Evolutionary conservation across 2,113 vertebrate species (phyloP).

Genomic region (Mixornis gularis): DNA sequence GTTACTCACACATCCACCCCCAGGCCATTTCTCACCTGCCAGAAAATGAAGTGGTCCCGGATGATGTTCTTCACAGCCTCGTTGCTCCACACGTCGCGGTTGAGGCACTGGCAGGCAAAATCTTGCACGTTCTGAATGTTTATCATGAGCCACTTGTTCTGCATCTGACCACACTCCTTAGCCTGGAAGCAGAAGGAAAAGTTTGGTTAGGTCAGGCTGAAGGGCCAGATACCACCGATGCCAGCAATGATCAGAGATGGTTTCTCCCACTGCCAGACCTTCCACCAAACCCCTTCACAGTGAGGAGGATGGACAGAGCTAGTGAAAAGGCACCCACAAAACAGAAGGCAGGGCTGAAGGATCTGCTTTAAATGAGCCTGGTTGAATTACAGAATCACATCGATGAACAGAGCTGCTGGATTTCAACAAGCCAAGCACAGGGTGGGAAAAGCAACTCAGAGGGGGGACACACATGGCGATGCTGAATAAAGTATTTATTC

Average conservation of each 20-base stretch:
- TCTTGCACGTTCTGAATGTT: conserved; percentile 99
- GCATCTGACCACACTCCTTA: conserved; percentile 94
- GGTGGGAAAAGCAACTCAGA: conserved; percentile 8
- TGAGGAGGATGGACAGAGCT: conserved; percentile 9
- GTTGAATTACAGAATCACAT: background rate
- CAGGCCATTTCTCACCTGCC: conserved; percentile 81
- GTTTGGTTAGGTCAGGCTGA: background rate
- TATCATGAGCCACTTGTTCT: conserved; percentile 99
- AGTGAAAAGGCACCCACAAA: conserved; percentile 25
- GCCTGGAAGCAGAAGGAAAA: conserved; percentile 75
- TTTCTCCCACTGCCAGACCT: conserved; percentile 3
- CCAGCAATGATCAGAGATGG: conserved; percentile 26
- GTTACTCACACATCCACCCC: background rate
- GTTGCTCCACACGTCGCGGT: conserved; percentile 97
- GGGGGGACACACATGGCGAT: background rate
- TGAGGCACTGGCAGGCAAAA: conserved; percentile 96
- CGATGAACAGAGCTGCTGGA: background rate
- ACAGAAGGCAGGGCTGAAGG: conserved; percentile 24
- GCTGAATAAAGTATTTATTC: conserved; percentile 1
- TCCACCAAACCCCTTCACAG: conserved; percentile 26
- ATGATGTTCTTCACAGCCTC: conserved; percentile 95
- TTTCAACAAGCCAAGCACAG: conserved; percentile 45
- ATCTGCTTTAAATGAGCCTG: conserved; percentile 24
- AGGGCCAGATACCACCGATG: background rate
- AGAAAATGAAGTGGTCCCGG: conserved; percentile 97